A percentile compares a stretch with the other conserved stretches of the same genome.
phyloP scores from a whole-genome alignment of 1,140 invertebrate genomes.

The Meloidogyne chitwoodi region DNA sequence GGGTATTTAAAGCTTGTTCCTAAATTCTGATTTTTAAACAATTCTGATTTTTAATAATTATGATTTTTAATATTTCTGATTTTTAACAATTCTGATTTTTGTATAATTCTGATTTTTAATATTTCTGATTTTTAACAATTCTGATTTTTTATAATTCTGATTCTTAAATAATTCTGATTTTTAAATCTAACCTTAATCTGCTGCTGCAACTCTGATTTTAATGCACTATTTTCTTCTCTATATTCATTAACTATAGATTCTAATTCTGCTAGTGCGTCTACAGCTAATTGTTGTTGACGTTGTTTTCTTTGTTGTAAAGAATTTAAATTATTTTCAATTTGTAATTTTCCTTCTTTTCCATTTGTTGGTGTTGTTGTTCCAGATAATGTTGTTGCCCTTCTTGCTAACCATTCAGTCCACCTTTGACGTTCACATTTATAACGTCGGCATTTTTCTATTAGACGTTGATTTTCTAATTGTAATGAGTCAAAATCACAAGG shows the following conservation, averaged over 20 bases:
- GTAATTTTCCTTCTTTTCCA: not conserved
- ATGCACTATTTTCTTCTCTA: constrained; percentile 54
- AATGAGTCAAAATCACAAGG: constrained; percentile 35
- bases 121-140: too few relatives aligned
- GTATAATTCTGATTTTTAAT: too few relatives aligned
- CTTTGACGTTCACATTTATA: constrained; percentile 42
- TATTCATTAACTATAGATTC: constrained; percentile 56
- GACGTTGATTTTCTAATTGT: constrained; percentile 30
- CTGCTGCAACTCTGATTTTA: constrained; percentile 50
- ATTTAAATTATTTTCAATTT: not conserved
- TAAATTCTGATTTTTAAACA: not conserved
- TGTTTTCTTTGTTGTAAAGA: constrained; percentile 8
- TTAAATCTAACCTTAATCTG: not conserved
- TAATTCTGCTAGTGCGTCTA: constrained; percentile 52
- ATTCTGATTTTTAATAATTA: not conserved
- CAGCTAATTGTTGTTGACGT: constrained; percentile 38
- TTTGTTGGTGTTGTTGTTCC: not conserved
- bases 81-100: not conserved
- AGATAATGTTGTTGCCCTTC: not conserved
- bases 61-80: not conserved
- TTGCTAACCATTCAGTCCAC: constrained; percentile 30
- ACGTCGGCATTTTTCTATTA: constrained; percentile 37
- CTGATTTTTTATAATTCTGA: too few relatives aligned
- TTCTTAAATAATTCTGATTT: not conserved
- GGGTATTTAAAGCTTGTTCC: not conserved